Conservation (phyloP, 2,113 vertebrate species). For the Pteruthius melanotis region DNA sequence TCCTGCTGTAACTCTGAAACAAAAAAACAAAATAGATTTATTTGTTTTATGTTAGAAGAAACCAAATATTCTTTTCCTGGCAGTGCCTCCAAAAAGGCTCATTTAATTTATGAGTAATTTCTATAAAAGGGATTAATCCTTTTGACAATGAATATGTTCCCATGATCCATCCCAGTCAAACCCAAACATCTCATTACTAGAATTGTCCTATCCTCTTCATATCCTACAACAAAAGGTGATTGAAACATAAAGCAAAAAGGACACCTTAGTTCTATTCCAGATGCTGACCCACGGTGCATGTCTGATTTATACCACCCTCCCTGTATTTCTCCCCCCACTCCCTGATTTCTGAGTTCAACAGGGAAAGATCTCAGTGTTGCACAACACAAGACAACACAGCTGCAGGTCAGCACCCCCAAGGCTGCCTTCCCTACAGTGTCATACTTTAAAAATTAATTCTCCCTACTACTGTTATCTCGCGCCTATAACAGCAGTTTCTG, state of each 20-base stretch:
- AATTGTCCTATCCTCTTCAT: neutral
- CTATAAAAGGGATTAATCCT: neutral
- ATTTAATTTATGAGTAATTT: neutral
- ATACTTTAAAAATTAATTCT: neutral
- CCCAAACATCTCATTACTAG: neutral
- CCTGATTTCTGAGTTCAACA: neutral
- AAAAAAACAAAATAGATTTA: neutral
- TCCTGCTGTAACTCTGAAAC: constrained; percentile 62
- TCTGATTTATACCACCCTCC: neutral
- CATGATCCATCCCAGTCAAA: neutral
- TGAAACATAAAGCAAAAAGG: neutral
- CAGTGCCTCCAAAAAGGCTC: neutral
- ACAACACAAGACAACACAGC: neutral
- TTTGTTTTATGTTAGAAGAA: neutral
- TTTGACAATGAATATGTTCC: neutral
- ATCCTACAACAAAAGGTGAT: neutral
- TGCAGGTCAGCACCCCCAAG: neutral
- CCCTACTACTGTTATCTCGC: neutral
- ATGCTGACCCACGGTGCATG: neutral
- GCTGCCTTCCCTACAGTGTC: neutral
- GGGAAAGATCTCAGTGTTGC: neutral
- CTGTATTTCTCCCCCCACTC: neutral
- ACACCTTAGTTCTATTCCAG: neutral
- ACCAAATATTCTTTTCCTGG: neutral
- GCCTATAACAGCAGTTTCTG: neutral